Conservation (phyloP, 2,797 vertebrate genomes). For the Erethizon dorsatum region DNA sequence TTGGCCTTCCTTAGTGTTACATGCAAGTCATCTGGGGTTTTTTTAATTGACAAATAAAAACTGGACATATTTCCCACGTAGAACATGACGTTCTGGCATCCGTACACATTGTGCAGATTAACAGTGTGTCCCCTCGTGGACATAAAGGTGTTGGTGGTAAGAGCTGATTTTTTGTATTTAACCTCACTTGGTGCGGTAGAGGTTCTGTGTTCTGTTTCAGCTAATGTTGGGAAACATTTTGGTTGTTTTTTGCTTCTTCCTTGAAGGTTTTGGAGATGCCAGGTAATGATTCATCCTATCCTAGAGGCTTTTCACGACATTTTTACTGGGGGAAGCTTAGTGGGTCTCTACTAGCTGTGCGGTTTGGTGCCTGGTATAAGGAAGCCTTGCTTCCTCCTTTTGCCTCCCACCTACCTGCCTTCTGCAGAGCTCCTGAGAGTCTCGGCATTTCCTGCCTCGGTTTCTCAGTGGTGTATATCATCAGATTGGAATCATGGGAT, state of each 20-base stretch:
- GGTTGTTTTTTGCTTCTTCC: slow-evolving; percentile 45
- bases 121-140: neutral
- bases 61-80: neutral
- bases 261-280: slow-evolving; percentile 34
- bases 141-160: neutral
- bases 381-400: slow-evolving; percentile 6
- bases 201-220: slow-evolving; percentile 9
- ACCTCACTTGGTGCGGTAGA: neutral
- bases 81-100: neutral
- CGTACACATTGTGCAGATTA: neutral
- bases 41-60: neutral
- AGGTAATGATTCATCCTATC: slow-evolving; percentile 23
- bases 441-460: neutral
- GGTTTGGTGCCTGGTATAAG: neutral
- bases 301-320: neutral
- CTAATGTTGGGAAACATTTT: slow-evolving; percentile 27
- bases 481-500: neutral
- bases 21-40: neutral
- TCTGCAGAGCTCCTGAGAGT: neutral
- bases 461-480: neutral
- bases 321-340: slow-evolving; percentile 41
- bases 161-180: slow-evolving; percentile 33
- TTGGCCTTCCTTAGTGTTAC: neutral
- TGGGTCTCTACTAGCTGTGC: neutral
- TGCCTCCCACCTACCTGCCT: neutral